Evolutionary conservation across 53 echinoderm and acorn worm species (phyloP).

Genomic region (Crossaster papposus): DNA sequence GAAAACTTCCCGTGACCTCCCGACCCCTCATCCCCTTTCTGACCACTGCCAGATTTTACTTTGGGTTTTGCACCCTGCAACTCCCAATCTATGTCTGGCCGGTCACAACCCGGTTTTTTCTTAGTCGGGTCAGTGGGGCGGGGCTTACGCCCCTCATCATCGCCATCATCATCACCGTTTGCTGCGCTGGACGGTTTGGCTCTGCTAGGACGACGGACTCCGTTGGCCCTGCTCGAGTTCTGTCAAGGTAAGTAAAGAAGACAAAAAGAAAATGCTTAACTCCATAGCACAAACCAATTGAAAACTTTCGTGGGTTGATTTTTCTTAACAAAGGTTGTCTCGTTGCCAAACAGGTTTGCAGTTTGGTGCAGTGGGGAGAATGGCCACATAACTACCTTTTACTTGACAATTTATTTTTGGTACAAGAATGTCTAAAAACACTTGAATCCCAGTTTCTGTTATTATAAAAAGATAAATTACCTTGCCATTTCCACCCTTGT

Average conservation of each 20-base stretch:
- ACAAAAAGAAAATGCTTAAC: too few relatives aligned
- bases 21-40: not conserved
- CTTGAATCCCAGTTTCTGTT: too few relatives aligned
- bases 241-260: not conserved
- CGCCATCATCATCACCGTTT: not conserved
- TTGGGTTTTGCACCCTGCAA: not conserved
- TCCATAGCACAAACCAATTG: too few relatives aligned
- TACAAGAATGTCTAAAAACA: too few relatives aligned
- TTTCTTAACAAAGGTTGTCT: too few relatives aligned
- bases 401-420: too few relatives aligned
- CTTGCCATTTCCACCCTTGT: not conserved
- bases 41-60: too few relatives aligned
- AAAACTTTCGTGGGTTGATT: too few relatives aligned
- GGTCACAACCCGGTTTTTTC: not conserved
- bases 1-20: too few relatives aligned
- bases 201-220: not conserved
- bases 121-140: not conserved
- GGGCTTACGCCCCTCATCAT: slow-evolving; percentile 1
- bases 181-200: not conserved
- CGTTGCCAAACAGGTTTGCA: too few relatives aligned
- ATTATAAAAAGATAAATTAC: not conserved
- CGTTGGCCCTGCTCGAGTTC: not conserved
- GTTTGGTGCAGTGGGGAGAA: too few relatives aligned
- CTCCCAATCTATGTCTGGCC: not conserved
- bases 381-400: too few relatives aligned